Base-by-base conservation (phyloP, 2,888 invertebrate genomes). In the Ashinkailepas kermadecensis region DNA sequence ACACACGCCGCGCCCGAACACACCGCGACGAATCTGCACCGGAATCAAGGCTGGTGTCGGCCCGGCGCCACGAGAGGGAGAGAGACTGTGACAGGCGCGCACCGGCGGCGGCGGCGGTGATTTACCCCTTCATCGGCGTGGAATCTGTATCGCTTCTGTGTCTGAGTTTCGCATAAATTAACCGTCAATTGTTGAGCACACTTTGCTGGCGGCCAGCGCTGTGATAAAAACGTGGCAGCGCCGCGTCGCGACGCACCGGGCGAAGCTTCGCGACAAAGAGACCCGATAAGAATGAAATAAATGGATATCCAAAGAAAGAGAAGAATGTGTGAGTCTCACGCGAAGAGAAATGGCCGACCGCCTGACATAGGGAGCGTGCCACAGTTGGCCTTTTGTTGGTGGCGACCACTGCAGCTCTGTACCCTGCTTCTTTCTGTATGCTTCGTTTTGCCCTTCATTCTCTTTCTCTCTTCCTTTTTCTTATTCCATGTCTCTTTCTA, bases 281-380 rank as follows among this genome's bases (percentile, higher is more conserved):
- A 54, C 54, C 18, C 74, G 74, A 74, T 74, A 74, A 74, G 74
- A 74, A 74, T 74, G 74, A 74, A 74, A 74, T 74, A 74, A 74
- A 74, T 74, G 74, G 54, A 74, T 74, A 54, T 54, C 54, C 54
- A 54, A 54, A 54, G 74, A 74, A 74, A 74, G 74, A 74, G 74
- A 74, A 74, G 74, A 74, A 74, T 74, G 74, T 18, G 74, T 13
- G 54, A 18, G 74, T 74, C 74, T 39, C 18, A 8, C 23, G 18
- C 54, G 18, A 74, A 54, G 74, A 74, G 54, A 74, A 54, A 74
- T 54, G 74, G 70, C 39, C 23, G 39, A 62, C 13, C 54, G 54
- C 12, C 74, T 54, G 74, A 54, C 67, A 12, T 23, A 21, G 21
- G 74, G 54, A 74, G 74, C 74, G 74, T 74, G 74, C 74, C 74